phyloP scores from a whole-genome alignment of 2,888 invertebrate genomes.

The Amphiduros pacificus region DNA sequence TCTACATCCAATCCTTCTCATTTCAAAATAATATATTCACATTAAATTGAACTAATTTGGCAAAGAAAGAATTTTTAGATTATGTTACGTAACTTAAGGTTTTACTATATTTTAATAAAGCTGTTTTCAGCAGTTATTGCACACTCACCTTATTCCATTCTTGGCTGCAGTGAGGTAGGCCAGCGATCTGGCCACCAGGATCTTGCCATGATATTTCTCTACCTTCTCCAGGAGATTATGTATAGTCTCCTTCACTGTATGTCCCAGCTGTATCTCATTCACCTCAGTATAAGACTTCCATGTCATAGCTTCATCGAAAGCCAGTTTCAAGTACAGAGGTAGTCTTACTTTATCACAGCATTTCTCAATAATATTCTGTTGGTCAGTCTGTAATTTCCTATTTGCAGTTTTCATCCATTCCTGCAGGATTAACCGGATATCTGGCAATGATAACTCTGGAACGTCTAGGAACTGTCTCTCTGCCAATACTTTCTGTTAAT shows the following conservation, averaged over 20 bases:
- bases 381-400: neutral
- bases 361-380: neutral
- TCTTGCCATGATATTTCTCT: slow-evolving; percentile 20
- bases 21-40: too few relatives aligned
- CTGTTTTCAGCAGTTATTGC: too few relatives aligned
- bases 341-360: neutral
- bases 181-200: slow-evolving; percentile 15
- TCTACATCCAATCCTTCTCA: too few relatives aligned
- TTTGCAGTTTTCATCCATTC: neutral
- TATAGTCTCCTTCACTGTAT: slow-evolving; percentile 1
- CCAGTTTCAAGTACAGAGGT: slow-evolving; percentile 22
- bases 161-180: slow-evolving; percentile 27
- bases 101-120: too few relatives aligned
- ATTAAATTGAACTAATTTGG: too few relatives aligned
- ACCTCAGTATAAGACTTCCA: slow-evolving; percentile 28
- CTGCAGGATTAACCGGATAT: neutral
- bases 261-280: neutral
- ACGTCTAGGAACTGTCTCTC: neutral
- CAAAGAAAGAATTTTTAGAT: too few relatives aligned
- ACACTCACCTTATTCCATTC: slow-evolving; percentile 21
- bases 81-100: too few relatives aligned
- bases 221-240: slow-evolving; percentile 13
- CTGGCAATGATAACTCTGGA: neutral
- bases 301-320: slow-evolving; percentile 18
- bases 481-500: neutral